Conservation (phyloP, 2,113 vertebrate species). For the Psittacula cyanocephala region DNA sequence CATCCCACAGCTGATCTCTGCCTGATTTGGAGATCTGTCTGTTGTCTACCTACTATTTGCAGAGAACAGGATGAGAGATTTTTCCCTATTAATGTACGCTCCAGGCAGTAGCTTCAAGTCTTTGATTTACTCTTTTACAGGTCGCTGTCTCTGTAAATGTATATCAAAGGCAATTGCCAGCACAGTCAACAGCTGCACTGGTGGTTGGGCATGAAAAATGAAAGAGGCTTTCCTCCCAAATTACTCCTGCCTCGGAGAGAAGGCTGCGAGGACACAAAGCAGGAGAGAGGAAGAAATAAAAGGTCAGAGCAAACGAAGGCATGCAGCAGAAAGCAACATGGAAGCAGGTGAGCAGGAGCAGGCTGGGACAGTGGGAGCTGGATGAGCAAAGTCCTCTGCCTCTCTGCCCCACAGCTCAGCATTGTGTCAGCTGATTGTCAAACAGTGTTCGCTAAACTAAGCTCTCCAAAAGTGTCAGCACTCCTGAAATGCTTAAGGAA, state of each 20-base stretch:
- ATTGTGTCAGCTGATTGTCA: not conserved
- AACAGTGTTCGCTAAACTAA: not conserved
- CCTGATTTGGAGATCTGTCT: not conserved
- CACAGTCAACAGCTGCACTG: not conserved
- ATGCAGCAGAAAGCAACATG: not conserved
- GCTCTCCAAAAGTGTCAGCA: not conserved
- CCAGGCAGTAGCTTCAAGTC: not conserved
- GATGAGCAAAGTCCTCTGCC: not conserved
- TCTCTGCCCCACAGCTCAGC: not conserved
- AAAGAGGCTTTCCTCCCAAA: not conserved
- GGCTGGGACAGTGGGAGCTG: not conserved
- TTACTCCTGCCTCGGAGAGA: not conserved
- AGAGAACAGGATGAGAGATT: not conserved
- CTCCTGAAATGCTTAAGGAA: not conserved
- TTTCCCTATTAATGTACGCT: not conserved
- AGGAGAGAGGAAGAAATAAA: not conserved
- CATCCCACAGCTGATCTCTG: not conserved
- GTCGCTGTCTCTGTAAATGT: constrained; percentile 13
- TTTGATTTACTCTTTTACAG: constrained; percentile 34
- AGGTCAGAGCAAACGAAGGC: not conserved
- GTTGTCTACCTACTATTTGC: not conserved
- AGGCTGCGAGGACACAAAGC: not conserved
- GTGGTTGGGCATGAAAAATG: not conserved
- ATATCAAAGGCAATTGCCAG: not conserved
- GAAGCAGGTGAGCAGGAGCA: not conserved